A percentile compares a stretch with the other conserved stretches of the same genome.
Evolutionary conservation across 2,888 invertebrate species (phyloP).

Genomic region (Eilema depressum): DNA sequence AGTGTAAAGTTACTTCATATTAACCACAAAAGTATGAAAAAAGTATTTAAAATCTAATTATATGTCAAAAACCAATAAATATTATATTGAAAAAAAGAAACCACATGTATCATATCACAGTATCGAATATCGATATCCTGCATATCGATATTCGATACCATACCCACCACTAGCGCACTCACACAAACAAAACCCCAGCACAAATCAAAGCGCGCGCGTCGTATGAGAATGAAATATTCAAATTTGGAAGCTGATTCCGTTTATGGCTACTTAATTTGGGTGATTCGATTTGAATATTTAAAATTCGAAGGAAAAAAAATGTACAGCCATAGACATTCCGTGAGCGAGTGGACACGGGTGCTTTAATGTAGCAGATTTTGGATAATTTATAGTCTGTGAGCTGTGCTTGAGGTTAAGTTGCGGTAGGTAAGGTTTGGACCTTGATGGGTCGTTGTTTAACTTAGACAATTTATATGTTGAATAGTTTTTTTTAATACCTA

Average conservation of each 20-base stretch:
- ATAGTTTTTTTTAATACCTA: background rate
- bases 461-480: background rate
- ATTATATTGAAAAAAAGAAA: no score
- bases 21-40: no score
- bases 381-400: conserved; percentile 50
- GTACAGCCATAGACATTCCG: conserved; percentile 79
- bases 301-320: conserved; percentile 73
- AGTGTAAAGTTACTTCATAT: no score
- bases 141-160: no score
- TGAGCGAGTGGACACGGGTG: conserved; percentile 54
- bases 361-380: conserved; percentile 57
- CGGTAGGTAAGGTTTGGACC: conserved; percentile 38
- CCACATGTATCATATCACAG: no score
- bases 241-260: conserved; percentile 87
- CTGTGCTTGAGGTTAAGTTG: conserved; percentile 44
- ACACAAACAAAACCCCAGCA: conserved; percentile 66
- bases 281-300: conserved; percentile 86
- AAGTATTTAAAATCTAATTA: background rate
- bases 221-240: conserved; percentile 85
- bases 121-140: conserved; percentile 35
- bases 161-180: conserved; percentile 60
- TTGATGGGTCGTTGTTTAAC: conserved; percentile 36
- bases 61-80: background rate
- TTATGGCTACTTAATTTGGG: conserved; percentile 88
- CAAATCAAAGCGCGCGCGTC: conserved; percentile 80